Evolutionary conservation across 2,113 vertebrate genomes (phyloP).

Genomic region (Plectropomus leopardus): DNA sequence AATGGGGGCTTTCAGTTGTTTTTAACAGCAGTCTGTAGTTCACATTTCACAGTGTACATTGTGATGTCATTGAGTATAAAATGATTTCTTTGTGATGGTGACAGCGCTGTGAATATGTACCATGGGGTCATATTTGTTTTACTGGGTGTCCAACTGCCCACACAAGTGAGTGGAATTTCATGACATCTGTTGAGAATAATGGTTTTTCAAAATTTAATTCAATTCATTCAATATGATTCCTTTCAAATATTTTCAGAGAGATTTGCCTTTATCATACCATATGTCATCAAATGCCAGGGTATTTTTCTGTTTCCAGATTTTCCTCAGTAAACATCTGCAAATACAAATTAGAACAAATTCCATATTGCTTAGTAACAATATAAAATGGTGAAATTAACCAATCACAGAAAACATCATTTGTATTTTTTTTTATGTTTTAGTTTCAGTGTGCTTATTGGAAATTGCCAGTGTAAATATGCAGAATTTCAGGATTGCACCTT

Average conservation of each 20-base stretch:
- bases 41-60: not conserved
- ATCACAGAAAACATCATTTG: not conserved
- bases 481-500: conserved; percentile 1
- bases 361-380: not conserved
- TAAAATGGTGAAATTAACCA: not conserved
- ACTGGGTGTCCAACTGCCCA: not conserved
- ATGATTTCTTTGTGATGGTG: not conserved
- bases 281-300: not conserved
- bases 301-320: not conserved
- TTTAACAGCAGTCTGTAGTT: not conserved
- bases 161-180: not conserved
- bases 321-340: not conserved
- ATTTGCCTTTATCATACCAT: not conserved
- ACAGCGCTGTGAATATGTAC: not conserved
- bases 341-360: not conserved
- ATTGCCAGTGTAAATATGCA: not conserved
- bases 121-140: not conserved
- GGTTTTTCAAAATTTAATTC: not conserved
- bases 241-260: not conserved
- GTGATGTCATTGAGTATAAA: not conserved
- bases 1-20: too few relatives aligned
- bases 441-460: not conserved
- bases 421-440: not conserved
- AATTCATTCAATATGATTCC: not conserved
- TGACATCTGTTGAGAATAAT: not conserved